Percentiles rank a stretch among this genome's conserved stretches.
These are phyloP conservation scores for Micronisus gabar DNA, from an alignment of 2,113 vertebrate genomes.

Conservation along the genomic window DNA sequence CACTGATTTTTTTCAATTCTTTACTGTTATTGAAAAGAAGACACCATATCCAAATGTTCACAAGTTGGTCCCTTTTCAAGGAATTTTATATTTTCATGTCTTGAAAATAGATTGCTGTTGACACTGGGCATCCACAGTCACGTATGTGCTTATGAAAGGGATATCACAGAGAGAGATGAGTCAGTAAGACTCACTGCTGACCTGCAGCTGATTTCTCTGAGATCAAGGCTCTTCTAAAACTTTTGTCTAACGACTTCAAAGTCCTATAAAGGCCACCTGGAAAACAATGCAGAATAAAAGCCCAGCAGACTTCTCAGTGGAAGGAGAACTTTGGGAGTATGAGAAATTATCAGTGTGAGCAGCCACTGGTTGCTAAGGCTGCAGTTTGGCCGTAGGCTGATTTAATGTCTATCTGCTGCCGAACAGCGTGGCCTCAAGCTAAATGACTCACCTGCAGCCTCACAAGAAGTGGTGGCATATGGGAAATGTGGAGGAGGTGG, in stretches of 20 bases:
- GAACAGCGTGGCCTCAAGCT: neutral
- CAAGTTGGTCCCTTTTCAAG: neutral
- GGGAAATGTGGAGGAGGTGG: rapidly evolving
- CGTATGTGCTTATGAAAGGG: neutral
- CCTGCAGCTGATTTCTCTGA: neutral
- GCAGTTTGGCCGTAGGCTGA: neutral
- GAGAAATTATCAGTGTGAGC: neutral
- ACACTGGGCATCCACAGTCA: neutral
- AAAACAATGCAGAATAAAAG: neutral
- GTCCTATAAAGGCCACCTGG: neutral
- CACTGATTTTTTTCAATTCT: neutral
- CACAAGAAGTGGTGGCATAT: neutral
- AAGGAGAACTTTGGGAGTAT: neutral
- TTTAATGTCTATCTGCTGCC: neutral
- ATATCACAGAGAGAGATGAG: neutral
- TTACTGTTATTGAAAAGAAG: neutral
- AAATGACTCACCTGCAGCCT: neutral
- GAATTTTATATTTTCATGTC: neutral
- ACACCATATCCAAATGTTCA: neutral
- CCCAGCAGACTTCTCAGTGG: neutral
- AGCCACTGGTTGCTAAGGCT: neutral
- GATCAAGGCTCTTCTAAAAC: neutral
- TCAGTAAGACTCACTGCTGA: neutral
- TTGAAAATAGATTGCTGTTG: neutral
- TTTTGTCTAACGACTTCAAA: neutral